Percentiles rank a stretch among this genome's conserved stretches.
Conservation (phyloP, 2,797 vertebrate genomes). For the Corythornis leucogaster region DNA sequence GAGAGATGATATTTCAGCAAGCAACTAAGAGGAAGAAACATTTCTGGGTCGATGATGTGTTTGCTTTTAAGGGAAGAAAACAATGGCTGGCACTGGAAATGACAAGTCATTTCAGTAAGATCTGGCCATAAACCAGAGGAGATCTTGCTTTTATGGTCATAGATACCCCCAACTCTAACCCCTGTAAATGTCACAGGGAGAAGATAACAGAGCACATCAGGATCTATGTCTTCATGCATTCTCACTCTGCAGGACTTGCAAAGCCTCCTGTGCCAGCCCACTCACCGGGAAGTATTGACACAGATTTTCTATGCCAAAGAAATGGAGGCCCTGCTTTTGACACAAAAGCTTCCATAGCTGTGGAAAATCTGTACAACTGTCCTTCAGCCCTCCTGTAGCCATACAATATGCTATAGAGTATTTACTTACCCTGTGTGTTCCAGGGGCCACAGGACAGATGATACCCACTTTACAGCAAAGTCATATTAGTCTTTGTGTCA, state of each 20-base stretch:
- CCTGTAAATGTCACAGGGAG: neutral
- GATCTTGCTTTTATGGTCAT: neutral
- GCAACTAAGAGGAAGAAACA: neutral
- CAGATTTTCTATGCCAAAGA: neutral
- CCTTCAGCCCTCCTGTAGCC: neutral
- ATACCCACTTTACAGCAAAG: neutral
- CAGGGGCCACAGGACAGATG: neutral
- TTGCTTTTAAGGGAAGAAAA: neutral
- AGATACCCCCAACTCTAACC: neutral
- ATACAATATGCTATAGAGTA: neutral
- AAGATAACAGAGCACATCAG: neutral
- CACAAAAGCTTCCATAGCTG: slow-evolving; percentile 7
- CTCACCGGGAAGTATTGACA: slow-evolving; percentile 10
- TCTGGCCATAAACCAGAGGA: neutral
- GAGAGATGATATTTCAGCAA: neutral
- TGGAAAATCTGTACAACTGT: neutral
- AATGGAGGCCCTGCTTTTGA: neutral
- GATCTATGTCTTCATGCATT: neutral
- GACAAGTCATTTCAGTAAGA: neutral
- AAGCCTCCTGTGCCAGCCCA: neutral
- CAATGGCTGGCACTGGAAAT: neutral
- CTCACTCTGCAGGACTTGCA: neutral
- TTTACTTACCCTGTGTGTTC: slow-evolving; percentile 3
- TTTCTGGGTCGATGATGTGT: neutral
- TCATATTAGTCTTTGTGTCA: neutral